Conservation (phyloP, 1,140 invertebrate species). For the Drosophila bocki region DNA sequence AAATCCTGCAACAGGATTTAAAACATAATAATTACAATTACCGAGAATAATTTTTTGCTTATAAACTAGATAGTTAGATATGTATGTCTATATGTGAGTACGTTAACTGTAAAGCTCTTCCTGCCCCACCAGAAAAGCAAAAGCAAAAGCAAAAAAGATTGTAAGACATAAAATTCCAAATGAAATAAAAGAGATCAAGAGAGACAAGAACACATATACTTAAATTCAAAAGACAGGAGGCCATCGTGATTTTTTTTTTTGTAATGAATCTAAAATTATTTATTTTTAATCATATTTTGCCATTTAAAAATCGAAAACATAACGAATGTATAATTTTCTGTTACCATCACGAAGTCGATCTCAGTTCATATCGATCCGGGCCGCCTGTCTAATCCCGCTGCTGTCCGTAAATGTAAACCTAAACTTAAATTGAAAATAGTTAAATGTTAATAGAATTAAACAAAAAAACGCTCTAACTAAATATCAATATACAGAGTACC, state of each 20-base stretch:
- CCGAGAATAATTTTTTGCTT: constrained; percentile 29
- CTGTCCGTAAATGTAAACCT: constrained; percentile 46
- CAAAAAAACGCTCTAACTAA: constrained; percentile 50
- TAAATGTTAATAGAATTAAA: constrained; percentile 66
- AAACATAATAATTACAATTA: constrained; percentile 52
- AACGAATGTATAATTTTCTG: background rate
- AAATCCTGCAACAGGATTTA: constrained; percentile 83
- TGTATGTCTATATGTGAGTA: constrained; percentile 57
- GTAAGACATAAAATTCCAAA: constrained; percentile 57
- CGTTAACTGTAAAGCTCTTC: constrained; percentile 62
- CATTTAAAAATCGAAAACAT: background rate
- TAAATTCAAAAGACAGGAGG: constrained; percentile 4
- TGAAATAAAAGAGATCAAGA: constrained; percentile 14
- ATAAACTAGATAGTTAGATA: constrained; percentile 37
- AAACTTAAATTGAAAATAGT: constrained; percentile 55
- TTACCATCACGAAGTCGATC: constrained; percentile 17
- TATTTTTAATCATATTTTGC: background rate
- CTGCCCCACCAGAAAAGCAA: constrained; percentile 74
- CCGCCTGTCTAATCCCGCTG: constrained; percentile 21
- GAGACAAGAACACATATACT: constrained; percentile 6
- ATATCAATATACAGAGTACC: constrained; percentile 55
- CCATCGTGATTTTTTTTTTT: background rate
- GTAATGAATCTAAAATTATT: background rate
- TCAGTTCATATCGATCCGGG: constrained; percentile 8
- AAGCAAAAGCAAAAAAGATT: constrained; percentile 12